These are phyloP conservation scores for Embiotoca jacksoni DNA, from an alignment of 2,113 vertebrate species.

Conservation along the genomic window DNA sequence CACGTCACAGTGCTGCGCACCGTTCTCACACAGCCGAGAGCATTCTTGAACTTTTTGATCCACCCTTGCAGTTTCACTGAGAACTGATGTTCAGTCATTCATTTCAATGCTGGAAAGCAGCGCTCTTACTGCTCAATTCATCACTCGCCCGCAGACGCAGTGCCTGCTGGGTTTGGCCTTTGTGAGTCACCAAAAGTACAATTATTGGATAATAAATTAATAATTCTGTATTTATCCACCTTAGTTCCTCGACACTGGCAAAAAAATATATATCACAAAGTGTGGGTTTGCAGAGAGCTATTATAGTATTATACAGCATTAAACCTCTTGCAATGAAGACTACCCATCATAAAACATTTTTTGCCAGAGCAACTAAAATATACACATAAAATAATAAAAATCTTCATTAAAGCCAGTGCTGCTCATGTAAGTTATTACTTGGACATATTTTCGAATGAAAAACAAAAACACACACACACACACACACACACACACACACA, in stretches of 20 bases:
- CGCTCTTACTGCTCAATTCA: constrained; percentile 28
- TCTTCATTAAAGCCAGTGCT: constrained; percentile 8
- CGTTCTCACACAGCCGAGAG: too few species aligned
- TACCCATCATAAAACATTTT: background rate
- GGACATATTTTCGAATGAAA: constrained; percentile 17
- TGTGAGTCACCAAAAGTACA: constrained; percentile 25
- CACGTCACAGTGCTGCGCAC: too few species aligned
- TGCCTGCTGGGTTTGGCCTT: constrained; percentile 32
- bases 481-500: too few species aligned
- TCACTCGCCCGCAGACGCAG: constrained; percentile 23
- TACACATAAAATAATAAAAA: constrained; percentile 19
- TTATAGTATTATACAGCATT: background rate
- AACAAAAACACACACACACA: constrained; percentile 24
- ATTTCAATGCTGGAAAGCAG: constrained; percentile 32
- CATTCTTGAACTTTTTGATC: too few species aligned
- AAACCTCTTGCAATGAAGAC: background rate
- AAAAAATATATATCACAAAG: background rate
- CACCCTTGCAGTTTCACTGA: constrained; percentile 18
- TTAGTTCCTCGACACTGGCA: background rate
- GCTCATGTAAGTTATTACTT: constrained; percentile 27
- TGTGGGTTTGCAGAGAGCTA: background rate
- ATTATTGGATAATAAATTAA: background rate
- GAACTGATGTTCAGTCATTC: constrained; percentile 10
- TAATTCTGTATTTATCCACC: background rate
- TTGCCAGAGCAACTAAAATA: constrained; percentile 6